Evolutionary conservation across 2,113 vertebrate species (phyloP).

Genomic region (Argyrosomus japonicus): DNA sequence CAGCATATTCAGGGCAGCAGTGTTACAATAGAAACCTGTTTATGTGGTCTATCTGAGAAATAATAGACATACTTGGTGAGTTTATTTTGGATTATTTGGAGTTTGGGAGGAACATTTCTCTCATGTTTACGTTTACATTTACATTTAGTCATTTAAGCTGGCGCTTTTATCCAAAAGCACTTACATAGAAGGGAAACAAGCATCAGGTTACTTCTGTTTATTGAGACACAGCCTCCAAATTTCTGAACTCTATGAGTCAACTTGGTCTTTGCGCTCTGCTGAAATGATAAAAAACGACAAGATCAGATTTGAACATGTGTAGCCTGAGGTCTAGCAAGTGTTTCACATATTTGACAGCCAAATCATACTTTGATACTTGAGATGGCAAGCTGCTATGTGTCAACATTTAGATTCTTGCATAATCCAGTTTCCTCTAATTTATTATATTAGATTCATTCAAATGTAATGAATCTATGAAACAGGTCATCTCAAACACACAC

Average conservation of each 20-base stretch:
- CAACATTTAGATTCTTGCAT: not conserved
- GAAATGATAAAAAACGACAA: not conserved
- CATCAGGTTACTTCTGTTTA: not conserved
- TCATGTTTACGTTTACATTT: no score
- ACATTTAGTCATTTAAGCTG: no score
- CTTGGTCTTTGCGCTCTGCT: not conserved
- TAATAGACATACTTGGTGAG: not conserved
- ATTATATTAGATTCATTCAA: not conserved
- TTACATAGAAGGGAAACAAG: no score
- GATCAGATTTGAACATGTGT: not conserved
- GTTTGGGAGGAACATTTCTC: not conserved
- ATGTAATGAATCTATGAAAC: not conserved
- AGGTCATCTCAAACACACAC: not conserved
- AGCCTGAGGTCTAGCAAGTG: not conserved
- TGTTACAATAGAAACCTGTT: not conserved
- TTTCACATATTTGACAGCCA: constrained; percentile 4
- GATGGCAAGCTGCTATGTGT: not conserved
- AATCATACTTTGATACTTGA: not conserved
- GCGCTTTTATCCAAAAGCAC: no score
- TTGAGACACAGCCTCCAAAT: not conserved
- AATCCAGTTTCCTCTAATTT: not conserved
- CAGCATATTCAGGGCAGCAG: not conserved
- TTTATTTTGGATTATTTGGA: not conserved
- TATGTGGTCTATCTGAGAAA: not conserved
- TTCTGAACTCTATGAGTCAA: not conserved